phyloP scores from a whole-genome alignment of 2,888 invertebrate species.

The Orchesella flavescens region DNA sequence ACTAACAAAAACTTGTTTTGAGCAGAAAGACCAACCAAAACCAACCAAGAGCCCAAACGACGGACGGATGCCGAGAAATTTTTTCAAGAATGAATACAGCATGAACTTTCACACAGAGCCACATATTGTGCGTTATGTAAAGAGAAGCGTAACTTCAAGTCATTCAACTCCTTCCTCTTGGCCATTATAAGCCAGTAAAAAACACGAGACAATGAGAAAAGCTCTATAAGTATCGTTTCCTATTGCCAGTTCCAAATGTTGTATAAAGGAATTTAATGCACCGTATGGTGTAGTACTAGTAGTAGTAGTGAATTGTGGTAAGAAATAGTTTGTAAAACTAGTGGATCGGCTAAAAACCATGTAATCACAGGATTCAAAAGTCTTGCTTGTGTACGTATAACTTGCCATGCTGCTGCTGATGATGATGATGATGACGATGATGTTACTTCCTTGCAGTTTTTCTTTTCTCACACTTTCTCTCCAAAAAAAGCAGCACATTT shows the following conservation, averaged over 20 bases:
- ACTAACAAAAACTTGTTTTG: no score
- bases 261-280: neutral
- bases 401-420: neutral
- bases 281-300: neutral
- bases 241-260: neutral
- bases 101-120: no score
- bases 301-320: neutral
- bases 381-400: neutral
- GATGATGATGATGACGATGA: slow-evolving; percentile 12
- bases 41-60: no score
- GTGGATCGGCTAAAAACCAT: slow-evolving; percentile 16
- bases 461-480: neutral
- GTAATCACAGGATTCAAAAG: slow-evolving; percentile 36
- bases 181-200: neutral
- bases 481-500: neutral
- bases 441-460: slow-evolving; percentile 8
- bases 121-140: neutral
- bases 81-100: no score
- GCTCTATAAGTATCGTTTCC: neutral
- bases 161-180: slow-evolving; percentile 5
- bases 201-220: neutral
- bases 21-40: no score
- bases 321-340: slow-evolving; percentile 11
- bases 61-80: no score
- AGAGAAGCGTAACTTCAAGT: neutral